Evolutionary conservation across 2,888 invertebrate genomes (phyloP), one percentile per base, ranked within the genome.

Genomic region (Rhodophaea formosa): DNA sequence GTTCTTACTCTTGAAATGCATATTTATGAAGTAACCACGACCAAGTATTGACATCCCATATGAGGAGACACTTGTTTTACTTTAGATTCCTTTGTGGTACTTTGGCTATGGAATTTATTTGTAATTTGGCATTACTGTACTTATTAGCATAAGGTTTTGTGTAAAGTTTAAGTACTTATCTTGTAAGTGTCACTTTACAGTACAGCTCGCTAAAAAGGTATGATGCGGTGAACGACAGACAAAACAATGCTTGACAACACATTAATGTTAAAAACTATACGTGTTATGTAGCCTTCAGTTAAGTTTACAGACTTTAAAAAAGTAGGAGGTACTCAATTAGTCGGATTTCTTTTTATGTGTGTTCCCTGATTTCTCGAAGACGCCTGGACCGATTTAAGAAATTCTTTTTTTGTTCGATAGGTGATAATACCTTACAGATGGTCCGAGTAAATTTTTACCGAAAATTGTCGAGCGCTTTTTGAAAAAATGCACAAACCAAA

Each of bases 41-140:
- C 53, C 43, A 53, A 53, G 53, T 53, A 53, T 43, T 53, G 53
- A 53, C 43, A 53, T 53, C 44, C 53, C 53, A 53, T 53, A 53
- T 44, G 43, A 44, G 53, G 53, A 44, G 10, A 43, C 44, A 53
- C 53, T 43, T 53, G 43, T 53, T 53, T 53, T 53, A 43, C 44
- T 44, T 51, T 44, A 44, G 43, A 53, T 53, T 53, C 44, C 43
- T 39, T 51, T 51, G 51, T 17, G 51, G 49, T 51, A 51, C 35
- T 17, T 51, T 14, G 3, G 17, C 51, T 35, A 39, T 51, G 51
- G 51, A 39, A 39, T 51, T 51, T 51, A 39, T 51, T 51, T 51
- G 32, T 39, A 51, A 35, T 16, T 35, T 39, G 35, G 35, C 51
- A 51, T 51, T 51, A 51, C 51, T 51, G 51, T 51, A 39, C 35